Base-by-base conservation (phyloP, 2,113 vertebrate genomes). In the Hypocryptadius cinnamomeus region DNA sequence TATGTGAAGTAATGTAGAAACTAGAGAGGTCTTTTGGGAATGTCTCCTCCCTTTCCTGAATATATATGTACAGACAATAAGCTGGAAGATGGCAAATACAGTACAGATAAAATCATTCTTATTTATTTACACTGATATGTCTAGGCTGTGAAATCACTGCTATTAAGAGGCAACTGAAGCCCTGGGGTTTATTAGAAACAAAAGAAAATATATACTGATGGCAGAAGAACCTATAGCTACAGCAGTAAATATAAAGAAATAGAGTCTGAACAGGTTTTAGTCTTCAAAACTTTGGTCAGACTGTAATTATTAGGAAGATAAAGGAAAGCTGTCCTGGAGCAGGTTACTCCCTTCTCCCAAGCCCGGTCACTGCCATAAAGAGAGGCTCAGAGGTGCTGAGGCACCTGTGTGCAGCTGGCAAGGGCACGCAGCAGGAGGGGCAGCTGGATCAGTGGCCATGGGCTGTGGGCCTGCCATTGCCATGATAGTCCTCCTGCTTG, bases 1-100 rank as follows among this genome's bases (percentile, higher is more conserved):
- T n/a, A 35, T 42, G 18, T 66, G 78, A 93, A 81, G 47, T 84
- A 71, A 48, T 65, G 23, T 37, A 81, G 69, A 90, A 92, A 85
- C 20, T 42, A 30, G 15, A 89, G 51, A 61, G 23, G 14, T 31
- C 11, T 47, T 85, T 81, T 60, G 59, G 45, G 40, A 87, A 33
- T 39, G 51, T 73, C 30, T 65, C 39, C 35, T 87, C 35, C 54
- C 42, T 83, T 70, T 90, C 44, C 47, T 79, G 63, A 93, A 15
- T 8, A 17, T 73, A 31, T 15, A 45, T 47, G 9, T 79, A 35
- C 63, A 35, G 69, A 57, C 9, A 72, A 64, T 60, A 71, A 51
- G 2, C 16, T 83, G 59, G n/a, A 91, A 85, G n/a, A 60, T 51
- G 35, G 48, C 51, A 92, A 68, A 84, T 64, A 14, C 5, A 51